Evolutionary conservation across 1,140 invertebrate species (phyloP).

Genomic region (Maniola jurtina): DNA sequence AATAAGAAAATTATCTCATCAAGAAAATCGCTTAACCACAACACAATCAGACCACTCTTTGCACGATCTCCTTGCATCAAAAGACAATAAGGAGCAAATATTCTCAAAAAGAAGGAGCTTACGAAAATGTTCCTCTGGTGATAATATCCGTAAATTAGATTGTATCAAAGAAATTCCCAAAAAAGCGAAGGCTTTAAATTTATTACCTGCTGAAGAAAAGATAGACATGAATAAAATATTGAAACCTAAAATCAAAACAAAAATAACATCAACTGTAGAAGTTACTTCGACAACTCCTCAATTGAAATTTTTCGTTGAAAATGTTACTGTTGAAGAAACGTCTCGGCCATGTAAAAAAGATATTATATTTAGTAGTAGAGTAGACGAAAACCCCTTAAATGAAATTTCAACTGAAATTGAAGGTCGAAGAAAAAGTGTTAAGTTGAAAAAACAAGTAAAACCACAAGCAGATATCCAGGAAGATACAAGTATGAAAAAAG

Average conservation of each 20-base stretch:
- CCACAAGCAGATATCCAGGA: neutral
- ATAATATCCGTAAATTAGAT: conserved; percentile 65
- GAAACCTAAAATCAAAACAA: conserved; percentile 72
- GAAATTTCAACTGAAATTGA: conserved; percentile 9
- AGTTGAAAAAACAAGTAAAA: conserved; percentile 25
- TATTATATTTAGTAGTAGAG: conserved; percentile 55
- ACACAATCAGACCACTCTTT: conserved; percentile 75
- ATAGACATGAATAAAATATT: conserved; percentile 38
- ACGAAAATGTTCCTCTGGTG: conserved; percentile 69
- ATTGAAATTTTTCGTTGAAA: conserved; percentile 78
- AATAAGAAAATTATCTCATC: conserved; percentile 42
- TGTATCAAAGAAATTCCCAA: conserved; percentile 71
- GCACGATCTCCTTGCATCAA: conserved; percentile 49
- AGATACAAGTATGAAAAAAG: neutral
- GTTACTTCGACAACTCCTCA: conserved; percentile 63
- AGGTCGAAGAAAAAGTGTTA: conserved; percentile 30
- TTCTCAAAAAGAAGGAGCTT: conserved; percentile 61
- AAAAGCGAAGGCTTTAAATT: conserved; percentile 37
- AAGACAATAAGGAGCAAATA: conserved; percentile 43
- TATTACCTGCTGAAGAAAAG: conserved; percentile 46
- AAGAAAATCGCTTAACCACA: conserved; percentile 58
- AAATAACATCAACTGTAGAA: conserved; percentile 77
- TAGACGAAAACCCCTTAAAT: conserved; percentile 33
- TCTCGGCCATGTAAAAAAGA: conserved; percentile 51
- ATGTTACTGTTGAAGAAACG: conserved; percentile 78